Base-by-base conservation (phyloP, 1,140 invertebrate genomes). In the Drosophila kepulauana region DNA sequence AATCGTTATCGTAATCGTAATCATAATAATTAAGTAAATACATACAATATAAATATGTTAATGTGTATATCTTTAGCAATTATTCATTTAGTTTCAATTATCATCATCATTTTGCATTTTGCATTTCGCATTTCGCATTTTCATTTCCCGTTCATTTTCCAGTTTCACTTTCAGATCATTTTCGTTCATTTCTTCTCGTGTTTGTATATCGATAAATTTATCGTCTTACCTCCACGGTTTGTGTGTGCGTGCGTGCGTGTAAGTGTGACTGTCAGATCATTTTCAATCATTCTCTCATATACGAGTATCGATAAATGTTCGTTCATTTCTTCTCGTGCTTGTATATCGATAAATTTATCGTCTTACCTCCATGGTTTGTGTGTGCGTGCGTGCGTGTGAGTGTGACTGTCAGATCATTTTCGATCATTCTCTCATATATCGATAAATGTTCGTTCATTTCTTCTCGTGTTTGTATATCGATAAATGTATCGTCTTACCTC, bases 1-100 rank as follows among this genome's bases (percentile, higher is more conserved):
- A 81, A 82, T 84, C 82, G 88, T 87, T 79, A 82, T 84, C 82
- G 88, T 87, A 25, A 87, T 87, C 65, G 25, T 87, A 81, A 82
- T 84, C 82, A 87, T 87, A 81, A 88, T 88, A 84, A 85, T 77
- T 82, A 86, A 75, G 74, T 84, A 89, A 89, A 89, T 84, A 88
- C 80, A 88, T 89, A 88, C 85, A 88, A 88, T 88, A 88, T 88
- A 88, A 89, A 88, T 88, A 76, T 79, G 69, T 81, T 79, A 79
- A 70, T 80, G 84, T 87, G 77, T 87, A 80, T 78, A 78, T 80
- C 61, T 71, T 65, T 79, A 76, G 63, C 58, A 62, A 71, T 72
- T 33, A 28, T 51, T 46, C 41, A 59, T 33, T 72, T 57, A 10
- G 35, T 57, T 57, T 41, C 15, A 11, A 20, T 57, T 41, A 6